Base-by-base conservation (phyloP, 2,888 invertebrate genomes). In the Gymnosoma rotundatum region DNA sequence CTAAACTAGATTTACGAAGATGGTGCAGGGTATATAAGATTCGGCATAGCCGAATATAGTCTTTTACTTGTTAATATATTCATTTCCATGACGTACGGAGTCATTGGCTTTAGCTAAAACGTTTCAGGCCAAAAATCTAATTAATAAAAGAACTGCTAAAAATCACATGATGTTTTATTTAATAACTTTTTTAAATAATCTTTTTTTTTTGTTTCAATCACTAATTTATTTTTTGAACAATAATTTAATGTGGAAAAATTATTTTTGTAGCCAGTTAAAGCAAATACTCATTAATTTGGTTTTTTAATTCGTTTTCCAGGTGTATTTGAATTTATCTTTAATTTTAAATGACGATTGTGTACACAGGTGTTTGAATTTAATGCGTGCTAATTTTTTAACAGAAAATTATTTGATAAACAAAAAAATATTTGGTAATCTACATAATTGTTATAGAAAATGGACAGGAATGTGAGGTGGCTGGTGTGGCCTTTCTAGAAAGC, bases 81-180 rank as follows among this genome's bases (percentile, higher is more conserved):
- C 9, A 38, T 38, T 10, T 10, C 1, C 38, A 6, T 38, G 38
- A 32, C 3, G 25, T 32, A 4, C 25, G 38, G 38, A 7, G 38
- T 10, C 9, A 38, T 6, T 1, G 42, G 4, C 12, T 54, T 56
- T 32, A 16, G 74, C 64, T 10, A 20, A 74, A 18, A 56, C 64
- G 10, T 21, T 25, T 5, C 10, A 64, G 32, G 74, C 45, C 20
- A 74, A 14, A 32, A 74, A 56, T 36, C 74, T 54, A 18, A 64
- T 16, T 8, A 64, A n/a, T 45, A 64, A 64, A 21, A 74, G 25
- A 32, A 25, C 16, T 32, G 32, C 25, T 32, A 56, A 4, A n/a
- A 64, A 74, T 56, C 56, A 64, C 74, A 74, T 74, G 10, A 9
- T 74, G 12, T 32, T 64, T 32, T 10, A 10, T 66, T 36, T 36